Conservation (phyloP, 2,888 invertebrate genomes). For the Dermolepida albohirtum region DNA sequence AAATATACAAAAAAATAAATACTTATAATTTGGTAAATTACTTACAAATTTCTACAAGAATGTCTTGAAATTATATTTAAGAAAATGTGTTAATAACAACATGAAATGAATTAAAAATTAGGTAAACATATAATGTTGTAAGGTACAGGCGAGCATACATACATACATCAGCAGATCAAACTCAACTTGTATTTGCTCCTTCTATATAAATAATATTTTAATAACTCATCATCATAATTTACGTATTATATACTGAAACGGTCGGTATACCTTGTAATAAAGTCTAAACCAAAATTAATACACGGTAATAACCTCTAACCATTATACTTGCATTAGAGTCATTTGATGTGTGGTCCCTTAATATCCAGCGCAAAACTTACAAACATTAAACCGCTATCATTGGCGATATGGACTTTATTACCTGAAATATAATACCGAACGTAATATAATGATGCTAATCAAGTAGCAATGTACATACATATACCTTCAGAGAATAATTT, state of each 20-base stretch:
- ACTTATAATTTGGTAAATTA: too few relatives aligned
- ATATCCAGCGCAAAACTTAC: conserved; percentile 16
- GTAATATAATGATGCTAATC: conserved; percentile 35
- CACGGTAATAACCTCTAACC: conserved; percentile 37
- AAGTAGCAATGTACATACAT: background rate
- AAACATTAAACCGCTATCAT: conserved; percentile 29
- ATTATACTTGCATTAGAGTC: conserved; percentile 36
- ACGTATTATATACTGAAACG: conserved; percentile 13
- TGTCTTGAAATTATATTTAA: too few relatives aligned
- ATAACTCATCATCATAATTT: conserved; percentile 26
- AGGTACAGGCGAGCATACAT: too few relatives aligned
- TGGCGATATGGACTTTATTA: conserved; percentile 23
- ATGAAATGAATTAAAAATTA: too few relatives aligned
- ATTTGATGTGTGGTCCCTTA: background rate
- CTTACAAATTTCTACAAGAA: too few relatives aligned
- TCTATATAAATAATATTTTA: conserved; percentile 37
- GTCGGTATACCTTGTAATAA: conserved; percentile 19
- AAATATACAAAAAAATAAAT: too few relatives aligned
- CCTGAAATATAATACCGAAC: conserved; percentile 31
- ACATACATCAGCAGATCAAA: conserved; percentile 1
- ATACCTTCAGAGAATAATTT: conserved; percentile 18
- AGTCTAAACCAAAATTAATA: conserved; percentile 35
- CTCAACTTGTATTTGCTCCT: conserved; percentile 13
- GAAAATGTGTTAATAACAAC: too few relatives aligned
- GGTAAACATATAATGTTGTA: too few relatives aligned